Conservation (phyloP, 1,140 invertebrate species). For the Drosophila kohkoa region DNA sequence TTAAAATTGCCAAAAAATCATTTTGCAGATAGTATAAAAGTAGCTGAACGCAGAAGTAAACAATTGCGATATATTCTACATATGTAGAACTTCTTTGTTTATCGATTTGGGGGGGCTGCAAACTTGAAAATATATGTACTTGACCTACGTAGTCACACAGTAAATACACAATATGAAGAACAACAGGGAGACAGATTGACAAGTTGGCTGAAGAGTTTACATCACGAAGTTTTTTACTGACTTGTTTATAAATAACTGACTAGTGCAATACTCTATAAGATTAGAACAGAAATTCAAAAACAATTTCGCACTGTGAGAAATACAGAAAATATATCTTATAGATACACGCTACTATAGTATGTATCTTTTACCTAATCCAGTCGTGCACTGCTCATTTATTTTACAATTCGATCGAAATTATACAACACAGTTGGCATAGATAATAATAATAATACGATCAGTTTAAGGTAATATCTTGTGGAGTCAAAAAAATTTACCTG, state of each 20-base stretch:
- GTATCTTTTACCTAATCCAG: background rate
- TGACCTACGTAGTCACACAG: conserved; percentile 12
- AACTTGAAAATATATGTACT: conserved; percentile 26
- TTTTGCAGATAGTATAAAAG: background rate
- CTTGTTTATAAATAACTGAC: background rate
- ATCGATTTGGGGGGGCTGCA: conserved; percentile 10
- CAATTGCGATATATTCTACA: background rate
- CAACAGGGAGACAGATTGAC: conserved; percentile 1
- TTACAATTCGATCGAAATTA: background rate
- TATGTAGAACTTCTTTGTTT: conserved; percentile 18
- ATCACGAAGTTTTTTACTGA: background rate
- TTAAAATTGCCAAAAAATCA: background rate
- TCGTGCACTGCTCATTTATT: too few species aligned
- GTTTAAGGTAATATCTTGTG: too few species aligned
- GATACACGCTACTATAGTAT: background rate
- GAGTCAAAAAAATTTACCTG: conserved; percentile 6
- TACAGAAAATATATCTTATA: background rate
- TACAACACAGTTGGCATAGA: too few species aligned
- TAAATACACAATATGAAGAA: conserved; percentile 1
- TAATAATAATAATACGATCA: too few species aligned
- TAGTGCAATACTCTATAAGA: too few species aligned
- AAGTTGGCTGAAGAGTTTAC: background rate
- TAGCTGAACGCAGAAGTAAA: conserved; percentile 8
- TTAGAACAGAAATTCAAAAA: too few species aligned
- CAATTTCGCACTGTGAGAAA: too few species aligned